A percentile compares a stretch with the other conserved stretches of the same genome.
Conservation (phyloP, 2,888 invertebrate species). For the Dastarcus helophoroides region DNA sequence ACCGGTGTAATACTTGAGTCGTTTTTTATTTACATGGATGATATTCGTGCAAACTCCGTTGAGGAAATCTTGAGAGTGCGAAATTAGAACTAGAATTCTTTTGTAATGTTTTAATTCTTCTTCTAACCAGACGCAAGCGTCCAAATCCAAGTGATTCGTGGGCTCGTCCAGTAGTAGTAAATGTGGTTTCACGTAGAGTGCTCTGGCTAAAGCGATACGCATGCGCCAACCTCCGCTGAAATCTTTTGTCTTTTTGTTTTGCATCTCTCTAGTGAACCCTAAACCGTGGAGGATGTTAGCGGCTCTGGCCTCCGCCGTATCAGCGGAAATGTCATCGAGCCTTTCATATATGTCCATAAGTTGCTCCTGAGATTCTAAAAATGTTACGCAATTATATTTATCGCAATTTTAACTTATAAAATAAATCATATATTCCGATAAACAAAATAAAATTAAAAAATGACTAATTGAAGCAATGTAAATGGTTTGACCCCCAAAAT, state of each 20-base stretch:
- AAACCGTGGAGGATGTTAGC: conserved; percentile 93
- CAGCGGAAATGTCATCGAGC: conserved; percentile 91
- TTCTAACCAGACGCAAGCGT: conserved; percentile 99
- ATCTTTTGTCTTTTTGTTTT: conserved; percentile 73
- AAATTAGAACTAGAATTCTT: conserved; percentile 92
- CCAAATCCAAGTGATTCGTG: conserved; percentile 96
- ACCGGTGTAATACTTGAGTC: conserved; percentile 81
- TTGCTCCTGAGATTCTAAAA: conserved; percentile 79
- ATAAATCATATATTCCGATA: background rate
- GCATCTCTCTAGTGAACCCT: conserved; percentile 84
- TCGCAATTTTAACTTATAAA: background rate
- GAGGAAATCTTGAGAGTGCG: conserved; percentile 98
- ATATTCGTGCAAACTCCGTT: conserved; percentile 97
- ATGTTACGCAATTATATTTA: conserved; percentile 2
- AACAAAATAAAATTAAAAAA: background rate
- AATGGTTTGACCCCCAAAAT: too few relatives aligned
- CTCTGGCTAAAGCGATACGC: conserved; percentile 94
- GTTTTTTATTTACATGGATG: conserved; percentile 86
- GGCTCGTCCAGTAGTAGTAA: conserved; percentile 93
- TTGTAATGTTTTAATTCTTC: conserved; percentile 94
- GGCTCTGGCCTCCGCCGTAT: conserved; percentile 89
- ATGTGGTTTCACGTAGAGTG: conserved; percentile 96
- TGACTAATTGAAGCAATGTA: background rate
- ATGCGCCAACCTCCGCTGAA: conserved; percentile 97
- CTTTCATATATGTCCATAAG: conserved; percentile 96